Conservation (phyloP, 2,888 invertebrate genomes). For the Bimastos eiseni region DNA sequence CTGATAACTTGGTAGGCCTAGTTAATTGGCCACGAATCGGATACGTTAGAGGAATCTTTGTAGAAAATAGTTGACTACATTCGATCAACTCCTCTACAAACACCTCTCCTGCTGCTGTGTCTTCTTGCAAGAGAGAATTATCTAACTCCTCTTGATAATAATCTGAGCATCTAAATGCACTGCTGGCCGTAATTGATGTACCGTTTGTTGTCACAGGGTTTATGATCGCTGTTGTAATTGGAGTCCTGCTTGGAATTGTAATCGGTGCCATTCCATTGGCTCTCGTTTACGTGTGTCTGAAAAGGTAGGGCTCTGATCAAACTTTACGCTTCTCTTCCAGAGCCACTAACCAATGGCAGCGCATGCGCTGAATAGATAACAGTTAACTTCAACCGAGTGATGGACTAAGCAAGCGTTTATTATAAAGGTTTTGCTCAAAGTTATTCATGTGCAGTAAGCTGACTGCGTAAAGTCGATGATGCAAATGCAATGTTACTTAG, state of each 20-base stretch:
- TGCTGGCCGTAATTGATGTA: background rate
- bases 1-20: too few relatives aligned
- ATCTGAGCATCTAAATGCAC: background rate
- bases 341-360: background rate
- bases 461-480: too few relatives aligned
- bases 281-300: constrained; percentile 36
- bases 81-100: background rate
- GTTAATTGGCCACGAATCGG: too few relatives aligned
- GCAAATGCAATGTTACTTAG: too few relatives aligned
- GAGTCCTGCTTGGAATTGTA: constrained; percentile 36
- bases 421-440: too few relatives aligned
- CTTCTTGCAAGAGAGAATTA: background rate
- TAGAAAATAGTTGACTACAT: background rate
- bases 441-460: too few relatives aligned
- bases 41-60: background rate
- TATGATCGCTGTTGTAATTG: constrained; percentile 35
- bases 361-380: background rate
- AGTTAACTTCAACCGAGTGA: too few relatives aligned
- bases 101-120: background rate
- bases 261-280: constrained; percentile 37
- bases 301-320: constrained; percentile 25
- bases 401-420: too few relatives aligned
- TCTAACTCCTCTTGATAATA: background rate
- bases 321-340: background rate
- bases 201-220: constrained; percentile 13